These are phyloP conservation scores for Toxotes jaculatrix DNA, from an alignment of 2,113 vertebrate species.

Conservation along the genomic window DNA sequence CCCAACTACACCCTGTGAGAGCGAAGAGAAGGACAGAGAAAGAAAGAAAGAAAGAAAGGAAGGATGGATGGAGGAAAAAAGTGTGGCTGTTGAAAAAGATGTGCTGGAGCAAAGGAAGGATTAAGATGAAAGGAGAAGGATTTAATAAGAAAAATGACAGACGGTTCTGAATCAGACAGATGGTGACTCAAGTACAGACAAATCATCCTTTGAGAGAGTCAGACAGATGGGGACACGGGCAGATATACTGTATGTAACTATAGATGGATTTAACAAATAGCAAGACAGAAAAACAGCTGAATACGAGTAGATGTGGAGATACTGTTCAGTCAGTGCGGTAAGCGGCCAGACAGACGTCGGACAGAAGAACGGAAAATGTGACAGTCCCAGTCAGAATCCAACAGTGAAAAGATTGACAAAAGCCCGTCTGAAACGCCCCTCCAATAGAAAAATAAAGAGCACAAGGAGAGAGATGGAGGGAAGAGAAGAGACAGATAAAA, in stretches of 20 bases:
- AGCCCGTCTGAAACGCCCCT: slow-evolving; percentile 17
- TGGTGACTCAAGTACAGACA: slow-evolving; percentile 48
- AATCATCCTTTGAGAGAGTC: slow-evolving; percentile 19
- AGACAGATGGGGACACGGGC: slow-evolving; percentile 34
- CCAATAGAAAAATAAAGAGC: neutral
- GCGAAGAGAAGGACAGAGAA: slow-evolving; percentile 28
- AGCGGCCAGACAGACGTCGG: neutral
- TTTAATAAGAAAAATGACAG: slow-evolving; percentile 54
- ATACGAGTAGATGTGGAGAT: slow-evolving; percentile 1
- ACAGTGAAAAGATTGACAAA: neutral
- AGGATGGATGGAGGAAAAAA: neutral
- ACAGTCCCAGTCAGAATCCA: slow-evolving; percentile 17
- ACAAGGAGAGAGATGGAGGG: neutral
- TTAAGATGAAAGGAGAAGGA: slow-evolving; percentile 14
- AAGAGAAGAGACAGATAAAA: neutral
- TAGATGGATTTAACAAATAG: neutral
- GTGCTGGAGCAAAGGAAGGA: slow-evolving; percentile 6
- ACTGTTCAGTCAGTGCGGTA: slow-evolving; percentile 3
- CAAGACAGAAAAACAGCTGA: neutral
- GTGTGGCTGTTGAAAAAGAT: slow-evolving; percentile 15
- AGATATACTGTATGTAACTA: slow-evolving; percentile 24
- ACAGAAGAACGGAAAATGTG: slow-evolving; percentile 5
- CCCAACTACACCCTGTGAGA: slow-evolving; percentile 56
- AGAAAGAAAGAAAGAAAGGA: neutral
- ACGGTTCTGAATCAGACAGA: slow-evolving; percentile 47